Evolutionary conservation across 2,113 vertebrate species (phyloP).

Genomic region (Sinosuthora webbiana): DNA sequence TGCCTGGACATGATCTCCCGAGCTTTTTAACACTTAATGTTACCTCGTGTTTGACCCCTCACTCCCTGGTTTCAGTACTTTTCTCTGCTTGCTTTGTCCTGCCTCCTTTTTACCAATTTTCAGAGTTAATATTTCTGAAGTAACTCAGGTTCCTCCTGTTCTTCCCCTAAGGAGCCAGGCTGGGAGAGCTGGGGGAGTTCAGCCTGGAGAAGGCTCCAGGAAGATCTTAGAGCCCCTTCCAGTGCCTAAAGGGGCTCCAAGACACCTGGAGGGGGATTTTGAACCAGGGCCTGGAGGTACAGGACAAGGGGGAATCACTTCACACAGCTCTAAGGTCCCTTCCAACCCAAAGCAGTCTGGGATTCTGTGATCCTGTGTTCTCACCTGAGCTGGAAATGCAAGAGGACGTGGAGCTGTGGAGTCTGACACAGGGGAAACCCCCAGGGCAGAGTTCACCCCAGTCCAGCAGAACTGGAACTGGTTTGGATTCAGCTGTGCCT

Average conservation of each 20-base stretch:
- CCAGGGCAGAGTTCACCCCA: not conserved
- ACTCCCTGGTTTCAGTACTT: not conserved
- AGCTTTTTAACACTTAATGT: not conserved
- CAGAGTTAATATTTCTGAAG: not conserved
- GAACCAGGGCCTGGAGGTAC: not conserved
- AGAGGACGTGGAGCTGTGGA: not conserved
- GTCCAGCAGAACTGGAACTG: not conserved
- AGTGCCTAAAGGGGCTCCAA: not conserved
- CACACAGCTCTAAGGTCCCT: not conserved
- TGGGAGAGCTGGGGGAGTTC: not conserved
- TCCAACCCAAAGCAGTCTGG: not conserved
- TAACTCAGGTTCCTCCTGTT: not conserved
- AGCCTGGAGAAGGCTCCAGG: not conserved
- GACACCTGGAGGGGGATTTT: not conserved
- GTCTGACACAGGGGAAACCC: not conserved
- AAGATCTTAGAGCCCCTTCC: not conserved
- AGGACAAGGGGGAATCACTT: not conserved
- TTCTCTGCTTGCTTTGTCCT: not conserved
- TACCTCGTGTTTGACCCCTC: not conserved
- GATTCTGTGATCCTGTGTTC: not conserved
- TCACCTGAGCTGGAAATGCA: accelerated
- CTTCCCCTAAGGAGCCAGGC: not conserved
- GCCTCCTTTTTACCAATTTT: not conserved
- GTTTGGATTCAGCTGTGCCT: not conserved
- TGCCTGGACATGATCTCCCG: not conserved